These are phyloP conservation scores for Fragum whitleyi DNA, from an alignment of 2,888 invertebrate species.

Conservation along the genomic window DNA sequence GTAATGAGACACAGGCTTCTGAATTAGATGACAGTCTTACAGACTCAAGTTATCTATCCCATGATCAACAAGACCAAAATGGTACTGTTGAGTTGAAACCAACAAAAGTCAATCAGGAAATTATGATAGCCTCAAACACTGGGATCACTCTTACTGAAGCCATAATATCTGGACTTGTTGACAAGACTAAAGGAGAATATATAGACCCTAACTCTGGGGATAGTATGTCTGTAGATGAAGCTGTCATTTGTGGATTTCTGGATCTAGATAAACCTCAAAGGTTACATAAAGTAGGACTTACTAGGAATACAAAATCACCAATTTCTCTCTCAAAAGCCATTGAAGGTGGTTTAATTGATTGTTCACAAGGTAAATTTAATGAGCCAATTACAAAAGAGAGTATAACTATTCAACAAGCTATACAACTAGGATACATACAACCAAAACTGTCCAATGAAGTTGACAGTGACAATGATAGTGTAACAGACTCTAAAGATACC, in stretches of 20 bases:
- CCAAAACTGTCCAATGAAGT: constrained; percentile 56
- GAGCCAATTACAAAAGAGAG: constrained; percentile 91
- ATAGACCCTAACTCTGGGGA: constrained; percentile 94
- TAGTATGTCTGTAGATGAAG: constrained; percentile 92
- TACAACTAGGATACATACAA: constrained; percentile 71
- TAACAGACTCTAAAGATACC: neutral
- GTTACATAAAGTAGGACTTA: constrained; percentile 42
- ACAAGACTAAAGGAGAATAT: constrained; percentile 89
- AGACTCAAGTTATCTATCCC: neutral
- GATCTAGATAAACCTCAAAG: constrained; percentile 60
- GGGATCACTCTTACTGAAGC: constrained; percentile 65
- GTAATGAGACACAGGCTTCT: neutral
- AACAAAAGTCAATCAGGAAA: neutral
- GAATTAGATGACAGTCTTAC: neutral
- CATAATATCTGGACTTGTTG: constrained; percentile 77
- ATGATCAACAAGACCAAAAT: neutral
- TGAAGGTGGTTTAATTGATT: constrained; percentile 93
- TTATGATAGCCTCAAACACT: neutral
- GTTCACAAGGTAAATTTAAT: constrained; percentile 84
- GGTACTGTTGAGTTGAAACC: neutral
- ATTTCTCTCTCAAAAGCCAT: constrained; percentile 95
- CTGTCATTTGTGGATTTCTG: constrained; percentile 91
- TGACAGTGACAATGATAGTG: constrained; percentile 16
- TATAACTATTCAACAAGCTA: constrained; percentile 65
- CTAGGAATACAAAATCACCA: constrained; percentile 44